phyloP scores from a whole-genome alignment of 2,888 invertebrate species.

The Phalera bucephala region DNA sequence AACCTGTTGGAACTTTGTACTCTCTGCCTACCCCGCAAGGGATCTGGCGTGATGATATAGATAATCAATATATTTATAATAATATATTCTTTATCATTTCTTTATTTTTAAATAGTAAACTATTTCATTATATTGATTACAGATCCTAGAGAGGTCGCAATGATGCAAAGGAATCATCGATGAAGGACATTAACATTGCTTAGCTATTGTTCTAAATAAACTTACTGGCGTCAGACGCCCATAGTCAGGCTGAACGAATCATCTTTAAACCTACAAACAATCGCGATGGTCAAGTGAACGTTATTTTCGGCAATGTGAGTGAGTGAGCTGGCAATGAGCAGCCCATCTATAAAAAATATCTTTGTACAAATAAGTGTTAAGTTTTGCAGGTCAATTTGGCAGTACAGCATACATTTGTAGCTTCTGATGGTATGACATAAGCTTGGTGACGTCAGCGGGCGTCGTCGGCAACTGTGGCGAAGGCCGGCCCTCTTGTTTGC shows the following conservation, averaged over 20 bases:
- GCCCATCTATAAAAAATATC: slow-evolving; percentile 21
- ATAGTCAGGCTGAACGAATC: slow-evolving; percentile 57
- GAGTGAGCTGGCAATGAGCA: slow-evolving; percentile 22
- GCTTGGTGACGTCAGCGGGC: slow-evolving; percentile 77
- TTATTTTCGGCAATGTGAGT: slow-evolving; percentile 24
- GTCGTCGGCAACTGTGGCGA: slow-evolving; percentile 71
- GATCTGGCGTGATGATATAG: too few species aligned
- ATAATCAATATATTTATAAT: too few species aligned
- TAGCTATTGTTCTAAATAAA: slow-evolving; percentile 51
- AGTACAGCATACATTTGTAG: slow-evolving; percentile 44
- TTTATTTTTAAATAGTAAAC: too few species aligned
- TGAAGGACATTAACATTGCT: slow-evolving; percentile 33
- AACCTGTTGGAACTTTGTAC: too few species aligned
- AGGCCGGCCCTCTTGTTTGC: slow-evolving; percentile 71
- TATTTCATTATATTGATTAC: too few species aligned
- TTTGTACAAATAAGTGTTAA: slow-evolving; percentile 30
- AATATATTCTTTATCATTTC: too few species aligned
- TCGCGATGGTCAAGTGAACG: slow-evolving; percentile 20
- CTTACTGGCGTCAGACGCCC: slow-evolving; percentile 30
- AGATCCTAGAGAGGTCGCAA: slow-evolving; percentile 20
- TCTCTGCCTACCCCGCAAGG: too few species aligned
- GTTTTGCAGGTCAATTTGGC: slow-evolving; percentile 48
- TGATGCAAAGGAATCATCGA: slow-evolving; percentile 33
- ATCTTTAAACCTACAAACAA: slow-evolving; percentile 24
- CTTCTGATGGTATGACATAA: slow-evolving; percentile 72